Percentiles rank a stretch among this genome's conserved stretches.
phyloP scores from a whole-genome alignment of 2,888 invertebrate genomes.

The Erpobdella octoculata region DNA sequence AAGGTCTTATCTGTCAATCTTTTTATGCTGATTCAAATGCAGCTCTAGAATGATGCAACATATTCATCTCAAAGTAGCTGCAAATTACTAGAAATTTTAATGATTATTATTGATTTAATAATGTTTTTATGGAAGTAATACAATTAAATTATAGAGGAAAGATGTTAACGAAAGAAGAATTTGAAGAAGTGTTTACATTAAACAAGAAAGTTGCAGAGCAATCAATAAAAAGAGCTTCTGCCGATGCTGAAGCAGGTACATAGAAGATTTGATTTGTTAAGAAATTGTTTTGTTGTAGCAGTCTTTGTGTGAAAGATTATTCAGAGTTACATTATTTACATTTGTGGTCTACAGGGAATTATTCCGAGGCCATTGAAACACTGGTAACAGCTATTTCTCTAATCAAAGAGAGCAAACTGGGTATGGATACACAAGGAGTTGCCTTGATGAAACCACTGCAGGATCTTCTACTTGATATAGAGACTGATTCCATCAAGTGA shows the following conservation, averaged over 20 bases:
- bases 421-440: neutral
- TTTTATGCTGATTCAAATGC: too few relatives aligned
- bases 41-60: too few relatives aligned
- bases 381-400: constrained; percentile 9
- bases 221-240: neutral
- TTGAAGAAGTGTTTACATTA: constrained; percentile 12
- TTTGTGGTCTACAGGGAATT: neutral
- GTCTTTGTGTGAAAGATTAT: too few relatives aligned
- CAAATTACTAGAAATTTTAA: too few relatives aligned
- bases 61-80: too few relatives aligned
- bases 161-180: constrained; percentile 16
- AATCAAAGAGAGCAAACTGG: constrained; percentile 8
- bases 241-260: constrained; percentile 9
- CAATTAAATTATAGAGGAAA: too few relatives aligned
- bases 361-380: constrained; percentile 9
- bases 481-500: constrained; percentile 2
- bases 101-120: too few relatives aligned
- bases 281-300: too few relatives aligned
- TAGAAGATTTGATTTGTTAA: neutral
- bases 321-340: too few relatives aligned
- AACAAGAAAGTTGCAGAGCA: constrained; percentile 3
- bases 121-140: too few relatives aligned
- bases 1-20: too few relatives aligned
- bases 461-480: neutral
- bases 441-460: constrained; percentile 4